Evolutionary conservation across 2,888 invertebrate species (phyloP).

Genomic region (Dolomedes plantarius): DNA sequence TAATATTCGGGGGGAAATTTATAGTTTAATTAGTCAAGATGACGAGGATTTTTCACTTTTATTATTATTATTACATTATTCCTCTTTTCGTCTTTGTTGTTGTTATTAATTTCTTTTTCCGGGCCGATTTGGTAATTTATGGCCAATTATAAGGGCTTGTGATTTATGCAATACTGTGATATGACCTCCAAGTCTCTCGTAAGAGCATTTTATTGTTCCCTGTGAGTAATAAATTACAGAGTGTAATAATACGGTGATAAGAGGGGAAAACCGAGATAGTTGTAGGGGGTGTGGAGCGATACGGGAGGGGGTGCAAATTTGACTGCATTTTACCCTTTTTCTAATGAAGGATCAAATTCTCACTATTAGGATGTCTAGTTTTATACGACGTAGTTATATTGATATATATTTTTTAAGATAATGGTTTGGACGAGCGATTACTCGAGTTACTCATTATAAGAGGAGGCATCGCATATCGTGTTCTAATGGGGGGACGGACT

Average conservation of each 20-base stretch:
- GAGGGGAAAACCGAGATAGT: constrained; percentile 36
- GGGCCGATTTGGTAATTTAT: constrained; percentile 69
- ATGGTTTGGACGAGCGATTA: constrained; percentile 64
- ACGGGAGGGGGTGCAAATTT: constrained; percentile 32
- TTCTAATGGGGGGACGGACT: constrained; percentile 3
- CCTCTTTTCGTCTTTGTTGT: constrained; percentile 40
- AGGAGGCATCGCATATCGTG: background rate
- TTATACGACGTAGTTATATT: constrained; percentile 70
- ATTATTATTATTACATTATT: constrained; percentile 68
- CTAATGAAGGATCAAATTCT: constrained; percentile 70
- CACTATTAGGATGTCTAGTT: constrained; percentile 69
- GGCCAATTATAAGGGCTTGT: constrained; percentile 69
- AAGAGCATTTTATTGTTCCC: constrained; percentile 69
- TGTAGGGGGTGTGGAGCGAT: constrained; percentile 9
- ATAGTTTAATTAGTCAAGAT: constrained; percentile 71
- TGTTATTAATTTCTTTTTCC: constrained; percentile 54
- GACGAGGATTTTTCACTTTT: constrained; percentile 68
- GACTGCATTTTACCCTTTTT: constrained; percentile 67
- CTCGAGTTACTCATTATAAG: constrained; percentile 65
- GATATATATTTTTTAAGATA: constrained; percentile 70
- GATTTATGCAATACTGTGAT: constrained; percentile 70
- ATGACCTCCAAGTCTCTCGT: constrained; percentile 64
- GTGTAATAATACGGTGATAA: constrained; percentile 71
- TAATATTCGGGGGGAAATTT: constrained; percentile 66
- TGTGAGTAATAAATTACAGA: constrained; percentile 68